Evolutionary conservation across 2,888 invertebrate species (phyloP).

Genomic region (Eupithecia insigniata): DNA sequence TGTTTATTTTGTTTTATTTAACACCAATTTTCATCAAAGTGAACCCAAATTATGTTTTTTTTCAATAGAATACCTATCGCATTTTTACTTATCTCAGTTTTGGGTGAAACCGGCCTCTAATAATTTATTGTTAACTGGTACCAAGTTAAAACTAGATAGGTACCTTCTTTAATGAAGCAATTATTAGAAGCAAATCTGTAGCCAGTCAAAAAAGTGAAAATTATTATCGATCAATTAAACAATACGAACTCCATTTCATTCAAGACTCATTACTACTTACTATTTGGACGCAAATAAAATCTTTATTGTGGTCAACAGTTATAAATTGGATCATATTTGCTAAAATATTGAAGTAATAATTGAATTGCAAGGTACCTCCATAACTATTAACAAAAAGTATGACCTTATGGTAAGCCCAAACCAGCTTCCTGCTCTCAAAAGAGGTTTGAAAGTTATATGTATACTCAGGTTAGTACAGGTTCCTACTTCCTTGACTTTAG

Average conservation of each 20-base stretch:
- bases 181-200: too few relatives aligned
- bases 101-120: too few relatives aligned
- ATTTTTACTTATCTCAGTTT: too few relatives aligned
- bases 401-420: background rate
- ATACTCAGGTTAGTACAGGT: background rate
- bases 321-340: background rate
- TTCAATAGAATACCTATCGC: too few relatives aligned
- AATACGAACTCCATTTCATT: too few relatives aligned
- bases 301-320: background rate
- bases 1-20: constrained; percentile 20
- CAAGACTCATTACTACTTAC: too few relatives aligned
- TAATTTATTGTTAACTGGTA: too few relatives aligned
- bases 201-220: too few relatives aligned
- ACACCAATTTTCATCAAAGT: background rate
- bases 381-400: background rate
- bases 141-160: too few relatives aligned
- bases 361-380: background rate
- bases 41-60: too few relatives aligned
- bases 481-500: background rate
- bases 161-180: too few relatives aligned
- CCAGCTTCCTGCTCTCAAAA: background rate
- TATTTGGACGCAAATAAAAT: background rate
- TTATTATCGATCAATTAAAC: too few relatives aligned
- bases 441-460: background rate
- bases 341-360: background rate